Conservation (phyloP, 2,113 vertebrate species). For the Pardalotus punctatus region DNA sequence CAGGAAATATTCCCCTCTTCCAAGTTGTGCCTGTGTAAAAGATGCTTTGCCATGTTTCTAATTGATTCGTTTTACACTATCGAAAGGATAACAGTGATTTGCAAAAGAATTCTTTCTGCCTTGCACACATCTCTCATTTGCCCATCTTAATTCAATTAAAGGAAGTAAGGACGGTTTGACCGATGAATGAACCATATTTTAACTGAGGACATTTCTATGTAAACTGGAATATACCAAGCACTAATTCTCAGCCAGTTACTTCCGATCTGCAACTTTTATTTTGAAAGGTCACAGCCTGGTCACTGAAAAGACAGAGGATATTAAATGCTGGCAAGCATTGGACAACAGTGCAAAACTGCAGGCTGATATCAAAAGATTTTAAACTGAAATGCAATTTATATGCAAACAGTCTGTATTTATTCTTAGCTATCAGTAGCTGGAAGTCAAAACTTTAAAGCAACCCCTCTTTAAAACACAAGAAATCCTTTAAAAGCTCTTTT, state of each 20-base stretch:
- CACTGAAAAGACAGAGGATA: constrained; percentile 62
- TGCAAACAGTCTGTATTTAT: background rate
- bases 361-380: constrained; percentile 15
- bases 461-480: background rate
- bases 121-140: constrained; percentile 91
- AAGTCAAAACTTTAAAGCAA: background rate
- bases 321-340: constrained; percentile 49
- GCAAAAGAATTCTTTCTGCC: constrained; percentile 71
- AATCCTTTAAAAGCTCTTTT: background rate
- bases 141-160: constrained; percentile 99
- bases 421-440: background rate
- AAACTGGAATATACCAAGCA: constrained; percentile 80
- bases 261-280: constrained; percentile 80
- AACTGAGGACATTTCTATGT: constrained; percentile 86
- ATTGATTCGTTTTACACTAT: constrained; percentile 82
- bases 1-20: constrained; percentile 46
- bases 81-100: constrained; percentile 70
- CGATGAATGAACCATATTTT: constrained; percentile 93
- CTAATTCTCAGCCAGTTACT: constrained; percentile 83
- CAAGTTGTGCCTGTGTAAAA: constrained; percentile 55
- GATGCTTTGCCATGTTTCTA: constrained; percentile 72
- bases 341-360: background rate
- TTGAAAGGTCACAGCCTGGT: constrained; percentile 77
- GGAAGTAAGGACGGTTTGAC: constrained; percentile 92
- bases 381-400: constrained; percentile 3